Evolutionary conservation across 2,113 vertebrate genomes (phyloP).

Genomic region (Lipophrys pholis): DNA sequence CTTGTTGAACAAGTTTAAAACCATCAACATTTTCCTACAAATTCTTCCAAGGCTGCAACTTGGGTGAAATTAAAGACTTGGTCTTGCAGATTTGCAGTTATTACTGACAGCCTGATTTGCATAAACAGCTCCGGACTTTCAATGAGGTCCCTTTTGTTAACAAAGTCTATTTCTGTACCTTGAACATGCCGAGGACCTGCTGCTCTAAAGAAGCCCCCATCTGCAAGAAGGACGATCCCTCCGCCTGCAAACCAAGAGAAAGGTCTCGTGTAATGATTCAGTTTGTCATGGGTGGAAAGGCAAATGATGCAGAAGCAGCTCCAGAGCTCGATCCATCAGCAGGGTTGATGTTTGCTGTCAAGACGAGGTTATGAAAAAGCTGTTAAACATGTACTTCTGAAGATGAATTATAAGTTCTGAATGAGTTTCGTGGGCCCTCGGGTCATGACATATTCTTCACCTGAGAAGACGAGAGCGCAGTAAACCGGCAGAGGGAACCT

Average conservation of each 20-base stretch:
- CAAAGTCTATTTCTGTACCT: conserved; percentile 73
- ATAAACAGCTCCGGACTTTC: too few species aligned
- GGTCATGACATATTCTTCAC: background rate
- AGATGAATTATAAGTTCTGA: background rate
- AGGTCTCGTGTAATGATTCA: conserved; percentile 11
- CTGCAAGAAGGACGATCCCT: conserved; percentile 94
- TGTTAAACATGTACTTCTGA: background rate
- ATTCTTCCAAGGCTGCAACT: too few species aligned
- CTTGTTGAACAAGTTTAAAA: too few species aligned
- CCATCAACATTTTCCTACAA: too few species aligned
- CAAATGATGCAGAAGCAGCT: background rate
- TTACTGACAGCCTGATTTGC: background rate
- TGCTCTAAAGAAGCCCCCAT: conserved; percentile 96
- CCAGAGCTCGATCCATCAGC: background rate
- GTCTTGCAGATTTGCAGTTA: background rate
- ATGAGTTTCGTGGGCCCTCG: background rate
- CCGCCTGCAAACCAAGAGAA: conserved; percentile 83
- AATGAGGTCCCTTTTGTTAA: too few species aligned
- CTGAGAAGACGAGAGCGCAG: background rate
- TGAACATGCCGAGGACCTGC: conserved; percentile 96
- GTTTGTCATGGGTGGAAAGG: conserved; percentile 1
- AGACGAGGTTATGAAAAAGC: background rate
- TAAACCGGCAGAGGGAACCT: background rate
- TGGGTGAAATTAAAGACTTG: background rate
- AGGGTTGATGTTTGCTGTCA: conserved; percentile 1